Evolutionary conservation across 1,140 invertebrate genomes (phyloP).

Genomic region (Dendrolimus kikuchii): DNA sequence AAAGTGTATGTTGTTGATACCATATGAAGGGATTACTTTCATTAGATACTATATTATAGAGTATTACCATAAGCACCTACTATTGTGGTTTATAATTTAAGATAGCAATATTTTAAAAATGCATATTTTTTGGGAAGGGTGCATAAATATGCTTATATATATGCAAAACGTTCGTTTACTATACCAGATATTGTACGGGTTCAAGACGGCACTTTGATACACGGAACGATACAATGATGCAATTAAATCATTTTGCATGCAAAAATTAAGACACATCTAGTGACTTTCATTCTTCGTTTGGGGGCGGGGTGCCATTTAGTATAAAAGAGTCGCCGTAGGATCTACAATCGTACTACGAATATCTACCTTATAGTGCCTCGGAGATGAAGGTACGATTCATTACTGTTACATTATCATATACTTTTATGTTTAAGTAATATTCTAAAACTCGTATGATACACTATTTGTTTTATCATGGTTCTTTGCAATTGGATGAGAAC

Average conservation of each 20-base stretch:
- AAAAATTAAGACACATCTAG: constrained; percentile 42
- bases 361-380: constrained; percentile 31
- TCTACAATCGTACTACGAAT: constrained; percentile 34
- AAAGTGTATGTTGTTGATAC: no score
- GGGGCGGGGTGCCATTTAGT: constrained; percentile 42
- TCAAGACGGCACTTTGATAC: background rate
- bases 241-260: constrained; percentile 23
- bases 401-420: background rate
- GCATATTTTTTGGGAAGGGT: no score
- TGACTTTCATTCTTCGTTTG: constrained; percentile 39
- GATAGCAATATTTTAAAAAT: no score
- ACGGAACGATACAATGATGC: constrained; percentile 8
- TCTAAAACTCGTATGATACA: background rate
- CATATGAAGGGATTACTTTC: no score
- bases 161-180: no score
- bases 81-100: no score
- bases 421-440: background rate
- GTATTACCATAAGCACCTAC: no score
- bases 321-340: constrained; percentile 43
- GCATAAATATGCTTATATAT: no score
- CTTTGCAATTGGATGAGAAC: no score
- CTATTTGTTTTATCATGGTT: no score
- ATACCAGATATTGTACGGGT: no score
- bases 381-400: constrained; percentile 51
- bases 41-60: no score